Evolutionary conservation across 2,797 vertebrate species (phyloP), one percentile per base, ranked within the genome.

Genomic region (Pseudochaenichthys georgianus): DNA sequence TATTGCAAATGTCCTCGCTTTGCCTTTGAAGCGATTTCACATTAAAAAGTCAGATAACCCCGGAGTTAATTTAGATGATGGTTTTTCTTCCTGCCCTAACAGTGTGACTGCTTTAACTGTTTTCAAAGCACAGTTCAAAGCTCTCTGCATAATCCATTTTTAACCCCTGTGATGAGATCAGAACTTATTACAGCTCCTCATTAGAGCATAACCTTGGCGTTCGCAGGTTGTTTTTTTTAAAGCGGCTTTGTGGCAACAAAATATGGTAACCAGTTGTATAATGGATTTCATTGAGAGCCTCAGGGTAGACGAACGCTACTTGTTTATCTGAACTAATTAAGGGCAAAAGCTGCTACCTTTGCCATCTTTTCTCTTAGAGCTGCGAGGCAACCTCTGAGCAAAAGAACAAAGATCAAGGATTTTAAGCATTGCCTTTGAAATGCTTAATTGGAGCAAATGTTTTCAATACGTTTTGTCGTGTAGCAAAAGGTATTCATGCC

Each of bases 101-200:
- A 64, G 66, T 75, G 74, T 62, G 21, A 64, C 73, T 64, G 66
- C 70, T 81, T 62, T 74, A 82, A 78, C 78, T 80, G 70, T 83
- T 85, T 84, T 80, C 83, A 89, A 87, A 87, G 80, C 73, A 66
- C 64, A 78, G 67, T 88, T 88, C 28, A 46, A 77, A 82, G 75
- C 70, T 72, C 70, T 73, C 59, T 79, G 76, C 70, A 75, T 91
- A 91, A 89, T 93, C 84, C 68, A 69, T 66, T 73, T 78, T 87
- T 92, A 88, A 89, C 87, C 89, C 59, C 47, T 19, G 57, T 80
- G 87, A 91, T 89, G 88, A 91, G 89, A 88, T 89, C 88, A 88
- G 69, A 83, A 70, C 74, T 73, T 83, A 87, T 84, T 88, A 82
- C 70, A 34, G 69, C 72, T 78, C 67, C 87, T 86, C 87, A 91